Evolutionary conservation across 2,888 invertebrate genomes (phyloP), one percentile per base, ranked within the genome.

Genomic region (Drosophila fulvimacula): DNA sequence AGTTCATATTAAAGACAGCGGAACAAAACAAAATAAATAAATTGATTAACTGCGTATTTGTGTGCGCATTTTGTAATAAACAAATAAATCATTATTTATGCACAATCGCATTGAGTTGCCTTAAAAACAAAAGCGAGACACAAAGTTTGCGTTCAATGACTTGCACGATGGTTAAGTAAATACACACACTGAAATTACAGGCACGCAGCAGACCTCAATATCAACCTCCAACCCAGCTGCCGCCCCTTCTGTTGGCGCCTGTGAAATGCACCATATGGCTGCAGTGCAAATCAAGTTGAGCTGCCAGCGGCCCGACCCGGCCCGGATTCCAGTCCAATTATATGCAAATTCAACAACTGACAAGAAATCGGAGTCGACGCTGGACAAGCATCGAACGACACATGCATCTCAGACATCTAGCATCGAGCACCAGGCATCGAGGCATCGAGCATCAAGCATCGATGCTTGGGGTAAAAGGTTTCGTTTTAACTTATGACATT

Each of bases 31-130:
- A 36, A 51, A 51, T 21, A 70, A 78, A 72, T 73, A 72, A 84
- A 70, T 73, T 88, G 88, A 84, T 89, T 89, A 83, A 84, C 89
- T 83, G 69, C 79, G 76, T 88, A 66, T 83, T 89, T 76, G 69
- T 56, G 52, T 51, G 7, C 55, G 36, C 56, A 38, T 62, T 84
- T 87, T 73, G 68, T 76, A 84, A 84, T 84, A 84, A 89, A 89
- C 89, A 84, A 84, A 89, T 89, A 89, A 84, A 84, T 84, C 89
- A 89, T 89, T 89, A 88, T 88, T 88, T 85, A 78, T 78, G 58
- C 66, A 73, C 72, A 72, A 72, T 75, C 68, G 65, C 79, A 51
- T 61, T 39, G 72, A 63, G 51, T 38, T 65, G 68, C 58, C 44
- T 15, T 42, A 69, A 73, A 79, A 72, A 73, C 85, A 84, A 76